Percentiles rank a stretch among this genome's conserved stretches.
Conservation (phyloP, 2,888 invertebrate genomes). For the Cremastobaeus sp. region DNA sequence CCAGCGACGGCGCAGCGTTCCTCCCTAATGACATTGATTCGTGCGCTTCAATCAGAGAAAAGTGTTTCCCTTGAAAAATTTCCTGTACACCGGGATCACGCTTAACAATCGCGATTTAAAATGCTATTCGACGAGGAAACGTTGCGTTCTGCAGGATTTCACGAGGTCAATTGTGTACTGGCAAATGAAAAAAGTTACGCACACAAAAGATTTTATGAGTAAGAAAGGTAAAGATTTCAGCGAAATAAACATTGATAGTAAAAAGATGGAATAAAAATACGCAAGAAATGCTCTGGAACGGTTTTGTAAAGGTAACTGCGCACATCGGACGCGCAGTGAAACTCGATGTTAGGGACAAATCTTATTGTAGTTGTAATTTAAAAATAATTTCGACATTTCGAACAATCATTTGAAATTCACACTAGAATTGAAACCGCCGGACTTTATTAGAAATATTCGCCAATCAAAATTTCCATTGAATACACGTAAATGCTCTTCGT, state of each 20-base stretch:
- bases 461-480: slow-evolving; percentile 27
- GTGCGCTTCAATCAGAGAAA: slow-evolving; percentile 25
- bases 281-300: too few relatives aligned
- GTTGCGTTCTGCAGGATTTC: slow-evolving; percentile 20
- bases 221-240: slow-evolving; percentile 15
- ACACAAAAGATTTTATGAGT: slow-evolving; percentile 1
- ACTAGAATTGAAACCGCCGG: not conserved
- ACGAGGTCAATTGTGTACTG: slow-evolving; percentile 12
- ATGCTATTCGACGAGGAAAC: slow-evolving; percentile 21
- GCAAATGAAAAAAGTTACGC: slow-evolving; percentile 21
- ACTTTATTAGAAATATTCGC: not conserved
- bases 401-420: not conserved
- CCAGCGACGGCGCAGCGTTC: too few relatives aligned
- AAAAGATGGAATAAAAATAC: slow-evolving; percentile 24
- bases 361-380: not conserved
- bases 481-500: slow-evolving; percentile 16
- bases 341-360: too few relatives aligned
- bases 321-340: too few relatives aligned
- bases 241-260: slow-evolving; percentile 29
- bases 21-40: slow-evolving; percentile 16
- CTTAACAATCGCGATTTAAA: slow-evolving; percentile 28
- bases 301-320: too few relatives aligned
- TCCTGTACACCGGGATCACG: slow-evolving; percentile 5
- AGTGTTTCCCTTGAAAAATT: slow-evolving; percentile 8
- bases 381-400: not conserved